Evolutionary conservation across 2,888 invertebrate species (phyloP), one percentile per base, ranked within the genome.

Genomic region (Papilio gigon): DNA sequence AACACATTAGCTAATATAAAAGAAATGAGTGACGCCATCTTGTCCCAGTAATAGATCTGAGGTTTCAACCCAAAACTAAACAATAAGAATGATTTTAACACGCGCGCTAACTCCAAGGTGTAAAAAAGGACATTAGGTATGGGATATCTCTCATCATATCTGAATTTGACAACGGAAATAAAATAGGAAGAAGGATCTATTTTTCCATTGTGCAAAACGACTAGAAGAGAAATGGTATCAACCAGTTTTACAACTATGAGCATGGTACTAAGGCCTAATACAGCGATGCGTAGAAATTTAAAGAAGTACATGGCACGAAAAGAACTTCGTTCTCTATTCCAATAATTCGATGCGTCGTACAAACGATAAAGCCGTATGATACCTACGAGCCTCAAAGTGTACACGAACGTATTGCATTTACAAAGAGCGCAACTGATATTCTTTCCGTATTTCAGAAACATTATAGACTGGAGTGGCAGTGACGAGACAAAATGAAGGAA

Each of bases 391-490:
- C 71, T 67, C 20, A 73, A 67, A 12, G 68, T 69, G 11, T 66
- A 68, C n/a, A 73, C 68, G 53, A 73, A 73, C 40, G 14, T 67
- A 50, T 73, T 72, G 1, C 71, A 70, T 64, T 73, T 73, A 42
- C 71, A 71, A 22, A 67, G 60, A 9, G 63, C 60, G 35, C 72
- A 72, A 42, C 63, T 72, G 9, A 73, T 72, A 14, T 71, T 58
- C 56, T 67, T 42, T 5, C 71, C 73, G 61, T 73, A 72, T 58
- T 71, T 70, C 14, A 73, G 58, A 61, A 73, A 72, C 68, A 73
- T 62, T 30, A 72, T 59, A 11, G 42, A 44, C 47, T 70, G 70
- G 1, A 73, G 56, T 6, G 72, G 73, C 22, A 73, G 33, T 8
- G 72, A 72, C n/a, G 71, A 70, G 22, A 72, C 20, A 8, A 65